Evolutionary conservation across 2,888 invertebrate species (phyloP), one percentile per base, ranked within the genome.

Genomic region (Harmothoe impar): DNA sequence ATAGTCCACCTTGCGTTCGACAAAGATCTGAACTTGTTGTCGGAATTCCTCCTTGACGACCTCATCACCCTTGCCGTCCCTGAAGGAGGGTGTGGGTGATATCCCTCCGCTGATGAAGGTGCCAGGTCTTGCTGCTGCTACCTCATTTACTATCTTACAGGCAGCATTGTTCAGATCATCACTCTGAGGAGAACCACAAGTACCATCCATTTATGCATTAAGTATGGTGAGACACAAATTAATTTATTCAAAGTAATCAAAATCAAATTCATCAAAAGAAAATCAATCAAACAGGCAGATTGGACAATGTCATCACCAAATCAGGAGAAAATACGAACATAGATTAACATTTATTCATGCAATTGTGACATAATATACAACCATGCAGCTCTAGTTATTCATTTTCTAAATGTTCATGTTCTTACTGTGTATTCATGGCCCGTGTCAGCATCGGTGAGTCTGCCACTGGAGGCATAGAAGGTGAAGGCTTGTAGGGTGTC

Each of bases 401-500:
- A 43, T 3, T 43, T 43, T 43, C 3, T 10, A 43, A 43, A 43
- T 43, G 3, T 43, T 10, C 10, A 43, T 43, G 43, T 43, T 43
- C 43, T 43, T 43, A 43, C 43, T 7, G 43, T 43, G 43, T 43
- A 43, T 43, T 43, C 43, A 43, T 43, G 43, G 5, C 43, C 43
- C 10, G 43, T 35, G 43, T 78, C 25, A 25, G 35, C n/a, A 25
- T 17, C 20, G n/a, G 77, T 84, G 56, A 96, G 93, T 91, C 96
- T 96, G 92, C 96, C 96, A 91, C 96, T 96, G 89, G 95, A 95
- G 52, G 96, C 96, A 92, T 96, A 96, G 93, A 96, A 96, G 12
- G 96, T 96, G 91, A 96, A 95, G 0, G 96, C 95, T 91, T 96
- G 96, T 94, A 96, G 94, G 3, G 96, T 95, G 91, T 96, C 96